Conservation (phyloP, 2,113 vertebrate genomes). For the Noctilio leporinus region DNA sequence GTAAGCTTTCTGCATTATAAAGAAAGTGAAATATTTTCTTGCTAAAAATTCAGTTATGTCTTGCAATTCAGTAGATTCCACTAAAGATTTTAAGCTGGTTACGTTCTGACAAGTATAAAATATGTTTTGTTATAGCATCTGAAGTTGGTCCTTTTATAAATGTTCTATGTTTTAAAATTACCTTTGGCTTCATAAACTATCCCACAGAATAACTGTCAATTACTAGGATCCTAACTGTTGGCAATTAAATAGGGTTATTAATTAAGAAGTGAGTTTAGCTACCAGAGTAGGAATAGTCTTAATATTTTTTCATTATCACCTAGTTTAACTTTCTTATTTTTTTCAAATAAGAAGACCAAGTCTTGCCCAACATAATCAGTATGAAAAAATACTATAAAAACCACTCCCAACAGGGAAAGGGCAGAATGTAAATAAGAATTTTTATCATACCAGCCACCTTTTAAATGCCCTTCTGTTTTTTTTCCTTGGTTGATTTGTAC, state of each 20-base stretch:
- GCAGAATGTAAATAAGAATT: neutral
- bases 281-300: neutral
- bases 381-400: slow-evolving; percentile 8
- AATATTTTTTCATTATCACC: neutral
- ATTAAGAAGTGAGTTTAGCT: slow-evolving; percentile 5
- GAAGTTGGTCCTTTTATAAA: neutral
- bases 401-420: neutral
- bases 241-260: neutral
- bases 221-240: neutral
- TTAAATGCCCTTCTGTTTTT: neutral
- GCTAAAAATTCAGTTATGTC: slow-evolving; percentile 13
- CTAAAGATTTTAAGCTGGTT: neutral
- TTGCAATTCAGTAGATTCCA: neutral
- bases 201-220: neutral
- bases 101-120: neutral
- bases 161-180: neutral
- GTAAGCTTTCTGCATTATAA: neutral
- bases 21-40: slow-evolving; percentile 12
- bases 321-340: neutral
- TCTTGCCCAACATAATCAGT: neutral
- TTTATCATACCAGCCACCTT: neutral
- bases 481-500: neutral
- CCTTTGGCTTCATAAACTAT: neutral
- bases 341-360: neutral
- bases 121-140: neutral